phyloP scores from a whole-genome alignment of 2,888 invertebrate genomes.

The Philereme transversata region DNA sequence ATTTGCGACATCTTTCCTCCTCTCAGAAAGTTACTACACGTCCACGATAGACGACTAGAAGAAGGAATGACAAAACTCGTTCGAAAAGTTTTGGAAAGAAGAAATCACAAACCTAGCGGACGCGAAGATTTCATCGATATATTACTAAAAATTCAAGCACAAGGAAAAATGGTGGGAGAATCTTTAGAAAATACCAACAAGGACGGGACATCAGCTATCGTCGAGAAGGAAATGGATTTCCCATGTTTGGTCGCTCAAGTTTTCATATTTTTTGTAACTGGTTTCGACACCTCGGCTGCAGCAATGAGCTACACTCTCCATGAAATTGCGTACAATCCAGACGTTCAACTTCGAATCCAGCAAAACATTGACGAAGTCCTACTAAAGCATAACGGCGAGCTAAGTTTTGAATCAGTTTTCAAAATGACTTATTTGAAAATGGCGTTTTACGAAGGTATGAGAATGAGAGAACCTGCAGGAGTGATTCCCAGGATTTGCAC shows the following conservation, averaged over 20 bases:
- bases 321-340: conserved; percentile 65
- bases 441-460: conserved; percentile 61
- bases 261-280: conserved; percentile 70
- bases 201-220: conserved; percentile 53
- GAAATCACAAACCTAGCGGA: conserved; percentile 57
- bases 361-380: conserved; percentile 63
- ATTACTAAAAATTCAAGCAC: conserved; percentile 51
- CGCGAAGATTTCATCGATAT: conserved; percentile 62
- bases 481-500: conserved; percentile 56
- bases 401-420: conserved; percentile 61
- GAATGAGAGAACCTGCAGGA: conserved; percentile 60
- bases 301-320: conserved; percentile 66
- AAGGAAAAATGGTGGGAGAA: conserved; percentile 59
- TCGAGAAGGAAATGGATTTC: conserved; percentile 55
- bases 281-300: conserved; percentile 75
- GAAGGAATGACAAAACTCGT: conserved; percentile 46
- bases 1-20: conserved; percentile 55
- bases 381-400: conserved; percentile 53
- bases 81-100: conserved; percentile 50
- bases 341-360: conserved; percentile 61
- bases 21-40: conserved; percentile 38
- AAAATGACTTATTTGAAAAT: conserved; percentile 57
- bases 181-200: conserved; percentile 54
- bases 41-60: conserved; percentile 40
- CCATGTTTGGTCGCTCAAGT: conserved; percentile 58